A percentile compares a stretch with the other conserved stretches of the same genome.
Evolutionary conservation across 2,113 vertebrate species (phyloP).

Genomic region (Rhinoderma darwinii): DNA sequence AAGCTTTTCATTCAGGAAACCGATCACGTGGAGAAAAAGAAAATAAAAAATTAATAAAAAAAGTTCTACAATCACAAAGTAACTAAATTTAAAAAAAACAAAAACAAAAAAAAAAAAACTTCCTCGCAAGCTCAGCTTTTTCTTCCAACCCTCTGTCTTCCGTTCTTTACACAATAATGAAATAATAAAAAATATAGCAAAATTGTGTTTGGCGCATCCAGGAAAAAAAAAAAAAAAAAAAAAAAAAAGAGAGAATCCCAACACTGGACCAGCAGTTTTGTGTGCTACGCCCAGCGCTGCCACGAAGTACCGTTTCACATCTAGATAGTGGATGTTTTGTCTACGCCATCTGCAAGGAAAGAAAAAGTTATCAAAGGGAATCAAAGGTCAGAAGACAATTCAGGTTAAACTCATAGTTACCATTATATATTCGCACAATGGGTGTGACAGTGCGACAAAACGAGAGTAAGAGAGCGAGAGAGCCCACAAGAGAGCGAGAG

Average conservation of each 20-base stretch:
- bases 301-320: slow-evolving; percentile 71
- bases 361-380: not conserved
- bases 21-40: too few species aligned
- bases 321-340: slow-evolving; percentile 95
- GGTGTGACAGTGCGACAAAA: too few species aligned
- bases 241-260: slow-evolving; percentile 66
- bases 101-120: too few species aligned
- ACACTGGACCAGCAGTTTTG: slow-evolving; percentile 78
- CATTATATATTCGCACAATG: not conserved
- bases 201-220: slow-evolving; percentile 69
- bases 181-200: slow-evolving; percentile 64
- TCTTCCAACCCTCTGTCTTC: slow-evolving; percentile 69
- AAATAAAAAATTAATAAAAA: too few species aligned
- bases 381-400: not conserved
- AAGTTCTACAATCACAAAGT: slow-evolving; percentile 5
- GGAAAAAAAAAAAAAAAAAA: too few species aligned
- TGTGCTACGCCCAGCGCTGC: slow-evolving; percentile 75
- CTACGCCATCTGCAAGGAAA: slow-evolving; percentile 84
- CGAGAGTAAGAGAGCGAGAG: too few species aligned
- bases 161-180: slow-evolving; percentile 13
- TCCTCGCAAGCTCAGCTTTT: slow-evolving; percentile 76
- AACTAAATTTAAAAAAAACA: too few species aligned
- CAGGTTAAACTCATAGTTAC: not conserved
- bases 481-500: too few species aligned
- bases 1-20: slow-evolving; percentile 60